Conservation (phyloP, 2,888 invertebrate species). For the Epirrhoe alternata region DNA sequence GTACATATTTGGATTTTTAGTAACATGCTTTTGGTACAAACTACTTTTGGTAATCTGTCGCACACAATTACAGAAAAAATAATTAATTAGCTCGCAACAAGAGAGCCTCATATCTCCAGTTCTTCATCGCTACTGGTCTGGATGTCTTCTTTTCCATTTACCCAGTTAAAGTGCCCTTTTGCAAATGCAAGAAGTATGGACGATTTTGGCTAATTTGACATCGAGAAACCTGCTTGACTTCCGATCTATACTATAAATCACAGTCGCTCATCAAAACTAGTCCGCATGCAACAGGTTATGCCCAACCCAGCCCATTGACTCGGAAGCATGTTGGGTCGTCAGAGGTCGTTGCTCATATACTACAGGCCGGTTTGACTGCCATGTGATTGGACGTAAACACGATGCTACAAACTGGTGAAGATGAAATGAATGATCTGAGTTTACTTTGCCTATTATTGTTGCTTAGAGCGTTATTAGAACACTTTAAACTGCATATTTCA, state of each 20-base stretch:
- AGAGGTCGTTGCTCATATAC: constrained; percentile 73
- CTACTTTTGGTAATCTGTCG: no score
- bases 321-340: constrained; percentile 56
- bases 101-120: no score
- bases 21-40: no score
- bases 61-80: no score
- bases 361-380: constrained; percentile 72
- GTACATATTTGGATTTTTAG: not conserved
- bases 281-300: constrained; percentile 45
- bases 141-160: no score
- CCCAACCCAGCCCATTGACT: constrained; percentile 47
- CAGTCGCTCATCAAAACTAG: constrained; percentile 38
- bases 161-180: no score
- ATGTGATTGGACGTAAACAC: constrained; percentile 67
- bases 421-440: not conserved
- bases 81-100: no score
- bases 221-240: not conserved
- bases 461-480: no score
- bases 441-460: not conserved
- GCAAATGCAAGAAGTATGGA: no score
- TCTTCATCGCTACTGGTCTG: no score
- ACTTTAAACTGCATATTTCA: no score
- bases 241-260: constrained; percentile 32
- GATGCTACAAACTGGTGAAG: constrained; percentile 48
- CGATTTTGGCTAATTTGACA: not conserved